Percentiles rank a stretch among this genome's conserved stretches.
Evolutionary conservation across 2,797 vertebrate species (phyloP).

Genomic region (Poecilia velifera): DNA sequence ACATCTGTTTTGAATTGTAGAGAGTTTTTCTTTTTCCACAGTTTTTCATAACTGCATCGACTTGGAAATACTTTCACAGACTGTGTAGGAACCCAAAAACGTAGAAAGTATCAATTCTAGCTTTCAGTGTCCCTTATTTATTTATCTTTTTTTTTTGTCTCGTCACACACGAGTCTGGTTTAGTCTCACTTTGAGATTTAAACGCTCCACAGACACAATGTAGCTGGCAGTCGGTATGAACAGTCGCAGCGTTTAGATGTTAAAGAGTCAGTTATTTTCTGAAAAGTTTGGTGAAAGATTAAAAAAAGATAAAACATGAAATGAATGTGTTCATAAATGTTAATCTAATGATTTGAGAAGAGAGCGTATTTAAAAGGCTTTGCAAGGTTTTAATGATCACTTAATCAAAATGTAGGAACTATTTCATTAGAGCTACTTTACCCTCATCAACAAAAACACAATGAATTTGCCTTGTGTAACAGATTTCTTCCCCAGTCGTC

Average conservation of each 20-base stretch:
- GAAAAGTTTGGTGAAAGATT: background rate
- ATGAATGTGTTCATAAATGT: background rate
- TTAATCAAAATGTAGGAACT: background rate
- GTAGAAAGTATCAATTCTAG: background rate
- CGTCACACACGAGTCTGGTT: background rate
- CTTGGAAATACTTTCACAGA: background rate
- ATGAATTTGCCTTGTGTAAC: background rate
- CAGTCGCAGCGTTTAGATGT: background rate
- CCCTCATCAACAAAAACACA: background rate
- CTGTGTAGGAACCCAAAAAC: background rate
- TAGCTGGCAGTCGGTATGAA: background rate
- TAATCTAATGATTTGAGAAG: background rate
- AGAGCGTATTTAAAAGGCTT: background rate
- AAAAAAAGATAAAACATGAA: background rate
- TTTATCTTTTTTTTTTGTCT: background rate
- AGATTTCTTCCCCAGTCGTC: background rate
- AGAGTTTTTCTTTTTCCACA: background rate
- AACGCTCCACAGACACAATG: background rate
- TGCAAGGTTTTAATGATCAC: background rate
- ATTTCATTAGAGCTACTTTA: slow-evolving; percentile 6
- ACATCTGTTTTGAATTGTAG: background rate
- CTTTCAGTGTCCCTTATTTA: background rate
- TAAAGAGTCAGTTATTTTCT: background rate
- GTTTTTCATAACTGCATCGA: background rate
- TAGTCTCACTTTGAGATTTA: background rate